Base-by-base conservation (phyloP, 2,888 invertebrate genomes). In the Hirtodrosophila histrioides region DNA sequence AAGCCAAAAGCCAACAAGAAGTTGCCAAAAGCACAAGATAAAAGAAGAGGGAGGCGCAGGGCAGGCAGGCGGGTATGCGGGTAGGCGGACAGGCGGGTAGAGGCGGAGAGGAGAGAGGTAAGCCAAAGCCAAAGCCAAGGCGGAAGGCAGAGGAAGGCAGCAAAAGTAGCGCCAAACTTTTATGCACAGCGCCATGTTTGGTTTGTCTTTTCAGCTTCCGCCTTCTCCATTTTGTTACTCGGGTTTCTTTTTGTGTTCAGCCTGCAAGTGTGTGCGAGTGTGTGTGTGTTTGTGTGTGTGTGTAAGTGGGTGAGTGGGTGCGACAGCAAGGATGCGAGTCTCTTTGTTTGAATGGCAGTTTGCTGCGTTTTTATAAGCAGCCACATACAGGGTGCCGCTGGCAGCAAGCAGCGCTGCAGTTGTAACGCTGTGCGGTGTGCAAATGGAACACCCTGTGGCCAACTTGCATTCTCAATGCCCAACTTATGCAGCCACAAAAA, bases 151-250 rank as follows among this genome's bases (percentile, higher is more conserved):
- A 17, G 2, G 17, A 17, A 17, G 27, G 55, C 49, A 6, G 76
- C 65, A 69, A 61, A 68, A 83, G 75, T 57, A 69, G 72, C 57
- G 54, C 65, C 84, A 84, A 88, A 86, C 77, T 88, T 89, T 87
- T 85, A 61, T 83, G 78, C 80, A 72, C 75, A 76, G 78, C 88
- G 87, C 89, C 90, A 89, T 90, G 89, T 90, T 90, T 89, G 90
- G 90, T 90, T 90, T 90, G 90, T 89, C 90, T 90, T 90, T 89
- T 72, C 79, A 90, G 89, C 83, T 89, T 89, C 88, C 88, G 90
- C 66, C 78, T 83, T 75, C 66, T 61, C 41, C 56, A 56, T 74
- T 83, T 74, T 67, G 57, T 67, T 69, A 40, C 56, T 57, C 57
- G 56, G 57, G 70, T 66, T 71, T 56, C 62, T 67, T 68, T 64